Base-by-base conservation (phyloP, 2,797 vertebrate genomes). In the Psittacula derbiana region DNA sequence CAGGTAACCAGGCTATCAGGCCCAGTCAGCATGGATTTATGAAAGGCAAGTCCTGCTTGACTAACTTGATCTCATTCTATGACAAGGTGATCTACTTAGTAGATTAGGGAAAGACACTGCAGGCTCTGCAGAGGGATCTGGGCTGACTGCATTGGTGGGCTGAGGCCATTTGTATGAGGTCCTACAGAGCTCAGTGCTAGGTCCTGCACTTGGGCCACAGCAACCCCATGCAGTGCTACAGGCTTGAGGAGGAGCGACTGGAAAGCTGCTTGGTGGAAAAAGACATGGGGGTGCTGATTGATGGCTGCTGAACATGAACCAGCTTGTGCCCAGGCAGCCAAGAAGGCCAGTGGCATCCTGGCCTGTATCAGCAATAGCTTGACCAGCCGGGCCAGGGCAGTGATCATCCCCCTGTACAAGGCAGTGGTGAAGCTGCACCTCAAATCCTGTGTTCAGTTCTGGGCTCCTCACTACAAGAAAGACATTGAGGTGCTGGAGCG, bases 91-190 rank as follows among this genome's bases (percentile, higher is more conserved):
- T 28, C 24, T 1, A 3, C 21, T 7, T 4, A 24, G 20, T 33
- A 28, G 6, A 27, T 44, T 28, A 78, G 8, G 24, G 31, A 23
- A 44, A 62, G 7, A 21, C 47, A 72, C 12, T 43, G 24, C 16
- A 24, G 66, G 25, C 43, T 75, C 43, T 70, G 49, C 70, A 58
- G 38, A 41, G 25, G 33, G 6, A 24, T 24, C 50, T 65, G 25
- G 18, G 46, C 50, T 46, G 38, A 21, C 55, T 19, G 43, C 25
- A 40, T 70, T 4, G 0, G 19, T 57, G n/a, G 28, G 21, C 18
- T 0, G 0, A 73, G 27, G 46, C 46, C 31, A 53, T 1, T 2
- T 12, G 2, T 5, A 4, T 50, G 28, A 70, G 4, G 8, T 36
- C 58, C 21, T 36, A 12, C 8, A 36, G 50, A 38, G 30, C 3